Evolutionary conservation across 2,888 invertebrate genomes (phyloP).

Genomic region (Tachina grossa): DNA sequence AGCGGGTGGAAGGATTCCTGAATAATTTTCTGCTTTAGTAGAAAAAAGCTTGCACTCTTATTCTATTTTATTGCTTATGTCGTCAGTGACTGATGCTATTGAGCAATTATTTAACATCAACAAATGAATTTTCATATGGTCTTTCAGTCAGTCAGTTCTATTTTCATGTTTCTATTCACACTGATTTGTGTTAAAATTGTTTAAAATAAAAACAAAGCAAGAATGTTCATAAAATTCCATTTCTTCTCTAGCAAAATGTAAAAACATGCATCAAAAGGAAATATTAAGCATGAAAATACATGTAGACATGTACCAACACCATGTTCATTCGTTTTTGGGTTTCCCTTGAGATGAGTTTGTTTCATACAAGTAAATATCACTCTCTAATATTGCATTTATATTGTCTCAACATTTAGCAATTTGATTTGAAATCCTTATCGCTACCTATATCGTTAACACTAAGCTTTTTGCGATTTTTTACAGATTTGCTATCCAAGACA

Average conservation of each 20-base stretch:
- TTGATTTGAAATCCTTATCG: no score
- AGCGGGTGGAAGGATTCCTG: not conserved
- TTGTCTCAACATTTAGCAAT: no score
- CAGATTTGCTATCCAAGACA: no score
- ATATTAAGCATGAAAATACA: constrained; percentile 34
- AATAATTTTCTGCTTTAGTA: not conserved
- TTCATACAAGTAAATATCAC: no score
- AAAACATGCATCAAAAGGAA: constrained; percentile 50
- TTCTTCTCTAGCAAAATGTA: constrained; percentile 36
- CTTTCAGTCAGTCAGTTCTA: constrained; percentile 20
- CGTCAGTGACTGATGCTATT: constrained; percentile 20
- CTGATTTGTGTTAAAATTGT: constrained; percentile 48
- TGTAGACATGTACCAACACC: constrained; percentile 43
- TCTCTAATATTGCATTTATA: no score
- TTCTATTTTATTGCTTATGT: not conserved
- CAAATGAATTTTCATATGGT: constrained; percentile 41
- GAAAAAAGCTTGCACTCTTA: not conserved
- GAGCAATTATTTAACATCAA: constrained; percentile 49
- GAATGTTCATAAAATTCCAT: constrained; percentile 53
- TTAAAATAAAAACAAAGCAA: constrained; percentile 31
- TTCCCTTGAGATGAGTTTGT: constrained; percentile 8
- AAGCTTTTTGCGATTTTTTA: no score
- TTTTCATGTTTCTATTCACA: constrained; percentile 46
- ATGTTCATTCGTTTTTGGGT: constrained; percentile 24
- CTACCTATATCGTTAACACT: no score